Evolutionary conservation across 2,888 invertebrate species (phyloP), one percentile per base, ranked within the genome.

Genomic region (Tinea pellionella): DNA sequence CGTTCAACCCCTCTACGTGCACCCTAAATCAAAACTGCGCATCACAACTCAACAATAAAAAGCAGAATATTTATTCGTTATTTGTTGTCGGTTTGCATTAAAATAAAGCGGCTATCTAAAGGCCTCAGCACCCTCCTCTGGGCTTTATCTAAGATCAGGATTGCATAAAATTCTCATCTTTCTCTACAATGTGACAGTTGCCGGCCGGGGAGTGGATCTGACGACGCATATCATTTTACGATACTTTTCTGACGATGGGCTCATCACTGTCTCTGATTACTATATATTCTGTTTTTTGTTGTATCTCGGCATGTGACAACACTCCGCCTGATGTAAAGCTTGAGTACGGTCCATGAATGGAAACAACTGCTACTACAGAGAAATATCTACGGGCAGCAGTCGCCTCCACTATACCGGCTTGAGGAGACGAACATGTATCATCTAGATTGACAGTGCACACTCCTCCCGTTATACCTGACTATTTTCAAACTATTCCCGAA

Each of bases 71-170:
- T 80, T 83, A 85, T 85, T 80, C 77, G 79, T 85, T 86, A 87
- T 87, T 87, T 87, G 85, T 82, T 83, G 80, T 84, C 78, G 80
- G 80, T 81, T 84, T 77, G 80, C 77, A 85, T 87, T 86, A 85
- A 84, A 87, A 84, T 85, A 84, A 83, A 83, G 72, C 79, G 73
- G 69, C 77, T 82, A 82, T 83, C 83, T 83, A 79, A 37, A 37
- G 77, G 75, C 77, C 70, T 79, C 77, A 74, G 73, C 81, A 79
- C 84, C 87, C 83, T 80, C 67, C 70, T 69, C 68, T 63, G 63
- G 63, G 75, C 71, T 70, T 81, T 85, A 86, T 87, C 86, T 86
- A 74, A 79, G 82, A 86, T 86, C 79, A 66, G 77, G 75, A 79
- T 85, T 81, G 84, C 78, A 86, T 85, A 85, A 85, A 82, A 79